Base-by-base conservation (phyloP, 2,113 vertebrate species). In the Cisticola juncidis region DNA sequence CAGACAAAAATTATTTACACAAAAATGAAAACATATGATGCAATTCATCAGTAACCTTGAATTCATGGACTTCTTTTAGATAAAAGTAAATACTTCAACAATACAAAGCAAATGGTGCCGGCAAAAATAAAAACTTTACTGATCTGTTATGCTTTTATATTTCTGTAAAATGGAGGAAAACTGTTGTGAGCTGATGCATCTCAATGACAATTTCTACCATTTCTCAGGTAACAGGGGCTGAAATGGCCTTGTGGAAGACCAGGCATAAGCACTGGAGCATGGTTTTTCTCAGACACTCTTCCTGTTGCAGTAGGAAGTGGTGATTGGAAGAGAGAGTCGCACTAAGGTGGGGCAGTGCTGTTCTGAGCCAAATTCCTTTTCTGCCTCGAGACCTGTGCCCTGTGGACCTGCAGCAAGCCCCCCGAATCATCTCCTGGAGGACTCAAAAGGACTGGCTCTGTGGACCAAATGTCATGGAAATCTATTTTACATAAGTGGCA, bases 281-380 rank as follows among this genome's bases (percentile, higher is more conserved):
- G 24, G 57, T 48, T 47, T n/a, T n/a, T 48, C 15, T 56, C 50
- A 40, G 42, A 24, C 70, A 47, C 8, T 47, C n/a, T 28, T 25
- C 14, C 12, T 56, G 12, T 4, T 74, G 50, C 0, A 0, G 57
- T n/a, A 48, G 26, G 38, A 26, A 16, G 12, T 2, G 10, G 28
- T 56, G 50, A n/a, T 1, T 48, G 12, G 48, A 45, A 71, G 25
- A 45, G 25, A 45, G 48, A 56, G n/a, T 28, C 23, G 23, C 0
- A 0, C 29, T 28, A 16, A 56, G 19, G 12, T 56, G 29, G n/a
- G 38, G n/a, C n/a, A 73, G 9, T 4, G 15, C 42, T 65, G 15
- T 24, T 48, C 50, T 48, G 28, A 74, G 29, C n/a, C 42, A 48
- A 8, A 7, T 65, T 65, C 29, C 29, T 40, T 48, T 56, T 28